Conservation (phyloP, 2,888 invertebrate species). For the Drosophila tripunctata region DNA sequence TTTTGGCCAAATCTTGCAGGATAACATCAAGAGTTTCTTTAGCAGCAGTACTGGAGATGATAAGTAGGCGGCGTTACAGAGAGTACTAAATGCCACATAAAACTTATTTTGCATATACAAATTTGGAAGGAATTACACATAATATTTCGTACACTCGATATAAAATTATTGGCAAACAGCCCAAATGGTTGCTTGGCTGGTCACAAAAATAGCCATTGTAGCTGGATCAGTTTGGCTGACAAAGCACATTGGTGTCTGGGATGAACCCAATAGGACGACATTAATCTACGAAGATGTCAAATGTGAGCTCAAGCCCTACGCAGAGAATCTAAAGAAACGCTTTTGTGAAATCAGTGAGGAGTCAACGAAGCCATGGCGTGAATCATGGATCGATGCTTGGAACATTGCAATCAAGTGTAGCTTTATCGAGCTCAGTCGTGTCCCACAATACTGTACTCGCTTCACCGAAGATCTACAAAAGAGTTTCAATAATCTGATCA, state of each 20-base stretch:
- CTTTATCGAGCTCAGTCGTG: slow-evolving; percentile 7
- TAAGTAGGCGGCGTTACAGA: slow-evolving; percentile 32
- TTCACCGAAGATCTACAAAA: slow-evolving; percentile 45
- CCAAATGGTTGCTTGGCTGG: slow-evolving; percentile 24
- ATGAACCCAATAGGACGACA: slow-evolving; percentile 24
- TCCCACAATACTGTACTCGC: slow-evolving; percentile 41
- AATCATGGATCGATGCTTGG: slow-evolving; percentile 42
- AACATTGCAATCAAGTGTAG: slow-evolving; percentile 30
- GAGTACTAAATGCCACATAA: background rate
- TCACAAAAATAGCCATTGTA: slow-evolving; percentile 41
- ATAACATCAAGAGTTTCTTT: slow-evolving; percentile 23
- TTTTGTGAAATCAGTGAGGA: slow-evolving; percentile 1
- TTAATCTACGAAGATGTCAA: slow-evolving; percentile 40
- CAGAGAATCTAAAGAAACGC: slow-evolving; percentile 17
- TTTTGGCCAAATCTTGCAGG: background rate
- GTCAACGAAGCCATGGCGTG: slow-evolving; percentile 35
- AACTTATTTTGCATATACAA: background rate
- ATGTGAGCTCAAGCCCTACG: slow-evolving; percentile 21
- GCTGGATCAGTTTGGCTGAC: slow-evolving; percentile 49
- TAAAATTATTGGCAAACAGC: background rate
- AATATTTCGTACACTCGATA: background rate
- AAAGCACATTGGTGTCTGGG: slow-evolving; percentile 47
- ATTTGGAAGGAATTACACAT: background rate
- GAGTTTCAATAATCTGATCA: slow-evolving; percentile 9
- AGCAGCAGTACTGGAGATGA: background rate